Evolutionary conservation across 2,797 vertebrate species (phyloP), one percentile per base, ranked within the genome.

Genomic region (Aselliscus stoliczkanus): DNA sequence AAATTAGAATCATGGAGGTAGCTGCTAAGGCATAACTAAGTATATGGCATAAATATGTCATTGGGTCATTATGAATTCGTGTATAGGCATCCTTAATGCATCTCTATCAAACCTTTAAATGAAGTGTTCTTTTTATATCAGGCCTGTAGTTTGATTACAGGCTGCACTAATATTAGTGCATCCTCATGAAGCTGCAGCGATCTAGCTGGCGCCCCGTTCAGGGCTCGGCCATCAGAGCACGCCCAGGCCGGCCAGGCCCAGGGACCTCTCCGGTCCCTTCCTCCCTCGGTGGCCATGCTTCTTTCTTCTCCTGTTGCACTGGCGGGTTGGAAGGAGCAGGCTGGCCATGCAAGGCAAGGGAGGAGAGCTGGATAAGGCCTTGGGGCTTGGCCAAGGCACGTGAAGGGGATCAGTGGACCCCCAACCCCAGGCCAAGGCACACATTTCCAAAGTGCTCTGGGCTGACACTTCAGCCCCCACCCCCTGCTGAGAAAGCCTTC

Each of bases 1-100:
- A 98, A 98, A 98, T 92, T 97, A 98, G 97, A 98, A 98, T 97
- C 17, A 95, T 90, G 96, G 97, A 97, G 96, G 98, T 98, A 97
- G 95, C 97, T 73, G 95, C 97, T 73, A 96, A 96, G 96, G 94
- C 94, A 84, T 97, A 94, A 97, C 65, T 96, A 97, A 98, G 97
- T 95, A 95, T 91, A 95, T 97, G 97, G 98, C 97, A 98, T 97
- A 98, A 98, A 98, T 97, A 97, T 98, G 98, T 98, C 98, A 98
- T 96, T 98, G 15, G 96, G 91, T 96, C 93, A 96, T 98, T 98
- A 98, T 97, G 97, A 98, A 98, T 98, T 98, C 98, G 97, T 98
- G 97, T 98, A 98, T 96, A 95, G 88, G 88, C 58, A 95, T 97
- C 86, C 72, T 97, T 95, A 97, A 95, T 96, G 96, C 80, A 92